Percentiles rank a stretch among this genome's conserved stretches.
Evolutionary conservation across 53 echinoderm and acorn worm genomes (phyloP).

Genomic region (Mesocentrotus franciscanus): DNA sequence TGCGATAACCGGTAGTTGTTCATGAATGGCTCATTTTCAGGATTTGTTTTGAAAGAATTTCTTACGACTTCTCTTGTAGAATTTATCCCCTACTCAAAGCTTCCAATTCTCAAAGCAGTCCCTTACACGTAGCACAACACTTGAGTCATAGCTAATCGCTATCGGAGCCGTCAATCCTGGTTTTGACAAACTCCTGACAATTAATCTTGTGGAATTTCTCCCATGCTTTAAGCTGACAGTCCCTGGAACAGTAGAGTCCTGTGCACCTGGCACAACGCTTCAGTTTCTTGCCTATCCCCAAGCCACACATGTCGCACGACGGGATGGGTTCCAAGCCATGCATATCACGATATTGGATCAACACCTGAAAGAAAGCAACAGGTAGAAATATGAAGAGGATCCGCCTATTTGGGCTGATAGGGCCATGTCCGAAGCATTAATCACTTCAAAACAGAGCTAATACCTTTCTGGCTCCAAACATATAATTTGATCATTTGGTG

Average conservation of each 20-base stretch:
- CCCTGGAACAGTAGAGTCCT: constrained; percentile 88
- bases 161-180: background rate
- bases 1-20: background rate
- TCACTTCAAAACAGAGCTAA: too few species aligned
- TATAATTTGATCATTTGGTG: too few species aligned
- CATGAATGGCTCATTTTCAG: background rate
- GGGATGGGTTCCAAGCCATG: constrained; percentile 77
- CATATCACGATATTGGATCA: constrained; percentile 76
- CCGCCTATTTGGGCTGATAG: background rate
- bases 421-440: too few species aligned
- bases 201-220: constrained; percentile 82
- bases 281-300: constrained; percentile 77
- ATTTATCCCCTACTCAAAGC: background rate
- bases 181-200: constrained; percentile 54
- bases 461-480: too few species aligned
- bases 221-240: constrained; percentile 90
- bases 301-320: constrained; percentile 81
- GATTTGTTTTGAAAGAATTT: background rate
- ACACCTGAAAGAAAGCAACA: constrained; percentile 65
- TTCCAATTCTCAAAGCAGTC: background rate
- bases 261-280: constrained; percentile 88
- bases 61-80: background rate
- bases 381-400: background rate
- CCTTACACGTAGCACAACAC: background rate
- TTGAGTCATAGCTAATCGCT: background rate